Evolutionary conservation across 2,113 vertebrate genomes (phyloP).

Genomic region (Pavo muticus): DNA sequence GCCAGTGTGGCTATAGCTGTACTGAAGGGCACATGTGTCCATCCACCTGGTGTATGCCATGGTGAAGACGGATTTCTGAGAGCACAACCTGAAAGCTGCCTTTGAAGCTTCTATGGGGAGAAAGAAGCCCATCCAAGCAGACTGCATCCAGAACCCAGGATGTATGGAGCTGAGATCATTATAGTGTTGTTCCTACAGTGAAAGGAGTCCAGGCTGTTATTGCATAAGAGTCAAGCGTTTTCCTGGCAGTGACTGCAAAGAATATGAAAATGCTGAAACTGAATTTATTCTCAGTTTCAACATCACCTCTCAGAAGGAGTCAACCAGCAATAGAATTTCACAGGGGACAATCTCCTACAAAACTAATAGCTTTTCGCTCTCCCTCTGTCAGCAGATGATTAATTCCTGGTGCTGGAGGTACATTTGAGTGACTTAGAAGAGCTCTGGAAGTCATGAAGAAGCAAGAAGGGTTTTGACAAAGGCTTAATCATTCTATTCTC

Average conservation of each 20-base stretch:
- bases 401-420: constrained; percentile 56
- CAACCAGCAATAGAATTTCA: constrained; percentile 48
- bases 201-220: constrained; percentile 30
- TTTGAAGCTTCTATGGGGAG: background rate
- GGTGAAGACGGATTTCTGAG: fast-evolving
- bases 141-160: background rate
- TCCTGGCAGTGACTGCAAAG: constrained; percentile 52
- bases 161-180: constrained; percentile 25
- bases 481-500: constrained; percentile 43
- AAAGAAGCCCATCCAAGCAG: background rate
- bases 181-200: background rate
- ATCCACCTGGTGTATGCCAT: background rate
- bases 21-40: fast-evolving
- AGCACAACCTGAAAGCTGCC: background rate
- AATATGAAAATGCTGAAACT: constrained; percentile 60
- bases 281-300: constrained; percentile 59
- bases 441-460: constrained; percentile 59
- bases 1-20: background rate
- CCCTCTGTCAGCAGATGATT: constrained; percentile 53
- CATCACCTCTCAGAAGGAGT: constrained; percentile 53
- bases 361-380: constrained; percentile 35
- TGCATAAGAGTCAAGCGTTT: constrained; percentile 38
- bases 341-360: constrained; percentile 25
- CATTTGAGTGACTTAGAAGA: constrained; percentile 15
- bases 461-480: constrained; percentile 3